phyloP scores from a whole-genome alignment of 2,797 vertebrate genomes.

The Hapalemur alaotrensis region DNA sequence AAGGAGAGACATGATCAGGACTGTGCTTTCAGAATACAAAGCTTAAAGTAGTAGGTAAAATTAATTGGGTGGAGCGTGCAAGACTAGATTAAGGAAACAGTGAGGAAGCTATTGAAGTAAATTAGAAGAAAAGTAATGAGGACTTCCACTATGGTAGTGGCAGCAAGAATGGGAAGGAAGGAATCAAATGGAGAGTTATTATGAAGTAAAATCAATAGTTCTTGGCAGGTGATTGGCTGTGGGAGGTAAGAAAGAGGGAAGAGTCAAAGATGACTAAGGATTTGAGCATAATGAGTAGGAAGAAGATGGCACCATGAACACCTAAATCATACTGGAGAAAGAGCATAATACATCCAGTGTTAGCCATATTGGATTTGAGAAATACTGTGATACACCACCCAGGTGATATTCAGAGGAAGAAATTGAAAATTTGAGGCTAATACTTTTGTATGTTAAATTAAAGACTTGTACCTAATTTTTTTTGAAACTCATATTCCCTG shows the following conservation, averaged over 20 bases:
- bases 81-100: neutral
- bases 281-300: neutral
- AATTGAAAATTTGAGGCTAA: neutral
- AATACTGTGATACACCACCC: neutral
- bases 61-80: neutral
- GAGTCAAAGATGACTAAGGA: neutral
- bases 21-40: neutral
- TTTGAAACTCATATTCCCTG: neutral
- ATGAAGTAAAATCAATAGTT: constrained; percentile 38
- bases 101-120: neutral
- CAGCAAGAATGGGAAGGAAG: neutral
- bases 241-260: neutral
- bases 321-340: neutral
- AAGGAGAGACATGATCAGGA: neutral
- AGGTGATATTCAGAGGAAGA: neutral
- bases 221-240: neutral
- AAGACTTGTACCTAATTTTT: neutral
- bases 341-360: neutral
- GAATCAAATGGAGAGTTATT: neutral
- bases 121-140: constrained; percentile 38
- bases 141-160: neutral
- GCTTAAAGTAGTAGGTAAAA: neutral
- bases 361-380: neutral
- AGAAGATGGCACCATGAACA: neutral
- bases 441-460: neutral